These are phyloP conservation scores for Coranthus polyacanthus DNA, from an alignment of 2,797 vertebrate genomes.

Conservation along the genomic window DNA sequence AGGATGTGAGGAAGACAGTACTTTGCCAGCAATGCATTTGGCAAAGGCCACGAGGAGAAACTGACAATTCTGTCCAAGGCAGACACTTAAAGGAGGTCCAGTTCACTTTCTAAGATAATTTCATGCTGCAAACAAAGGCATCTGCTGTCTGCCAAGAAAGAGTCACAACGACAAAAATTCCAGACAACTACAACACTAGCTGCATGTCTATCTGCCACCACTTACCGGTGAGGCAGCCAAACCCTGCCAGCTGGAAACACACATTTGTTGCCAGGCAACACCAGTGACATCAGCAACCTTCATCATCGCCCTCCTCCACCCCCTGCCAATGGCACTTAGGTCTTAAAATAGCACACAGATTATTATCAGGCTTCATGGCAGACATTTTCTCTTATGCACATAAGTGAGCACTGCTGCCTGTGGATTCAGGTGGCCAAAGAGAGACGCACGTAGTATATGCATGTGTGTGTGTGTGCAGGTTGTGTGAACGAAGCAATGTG, in stretches of 20 bases:
- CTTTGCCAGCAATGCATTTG: conserved; percentile 16
- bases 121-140: conserved; percentile 5
- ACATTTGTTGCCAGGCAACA: conserved; percentile 85
- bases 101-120: conserved; percentile 28
- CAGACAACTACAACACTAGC: conserved; percentile 31
- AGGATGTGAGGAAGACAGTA: conserved; percentile 7
- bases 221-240: conserved; percentile 71
- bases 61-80: conserved; percentile 26
- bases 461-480: neutral
- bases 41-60: conserved; percentile 15
- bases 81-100: conserved; percentile 18
- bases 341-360: conserved; percentile 86
- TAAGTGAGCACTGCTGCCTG: conserved; percentile 8
- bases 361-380: conserved; percentile 78
- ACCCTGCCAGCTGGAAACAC: conserved; percentile 79
- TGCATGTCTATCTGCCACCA: conserved; percentile 63
- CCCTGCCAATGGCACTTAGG: conserved; percentile 60
- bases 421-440: conserved; percentile 13
- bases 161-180: neutral
- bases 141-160: conserved; percentile 20
- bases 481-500: neutral
- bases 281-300: conserved; percentile 84
- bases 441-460: neutral
- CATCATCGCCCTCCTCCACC: conserved; percentile 55
- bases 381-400: conserved; percentile 59